Percentiles rank a stretch among this genome's conserved stretches.
Evolutionary conservation across 2,113 vertebrate genomes (phyloP).

Genomic region (Hypomesus transpacificus): DNA sequence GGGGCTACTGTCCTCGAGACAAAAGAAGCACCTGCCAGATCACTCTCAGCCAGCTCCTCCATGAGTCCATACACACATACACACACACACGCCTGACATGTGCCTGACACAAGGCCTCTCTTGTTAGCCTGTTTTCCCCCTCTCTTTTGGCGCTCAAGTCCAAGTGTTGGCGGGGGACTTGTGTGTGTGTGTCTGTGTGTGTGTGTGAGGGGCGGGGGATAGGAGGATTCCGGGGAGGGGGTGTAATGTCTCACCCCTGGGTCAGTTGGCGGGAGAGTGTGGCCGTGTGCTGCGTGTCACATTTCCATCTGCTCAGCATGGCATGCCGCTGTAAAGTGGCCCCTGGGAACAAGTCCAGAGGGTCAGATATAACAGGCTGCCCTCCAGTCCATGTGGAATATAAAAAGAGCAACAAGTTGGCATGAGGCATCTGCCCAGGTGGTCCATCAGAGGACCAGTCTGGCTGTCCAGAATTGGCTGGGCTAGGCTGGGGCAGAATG

Average conservation of each 20-base stretch:
- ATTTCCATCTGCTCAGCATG: constrained; percentile 82
- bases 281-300: constrained; percentile 61
- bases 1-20: constrained; percentile 70
- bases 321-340: constrained; percentile 67
- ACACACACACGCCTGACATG: constrained; percentile 66
- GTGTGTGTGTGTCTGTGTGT: not conserved
- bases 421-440: no score
- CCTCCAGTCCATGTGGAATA: no score
- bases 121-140: constrained; percentile 67
- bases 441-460: no score
- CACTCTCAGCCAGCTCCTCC: constrained; percentile 57
- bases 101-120: constrained; percentile 82
- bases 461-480: no score
- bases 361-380: constrained; percentile 11
- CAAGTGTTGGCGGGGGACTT: not conserved
- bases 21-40: constrained; percentile 86
- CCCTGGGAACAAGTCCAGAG: constrained; percentile 66
- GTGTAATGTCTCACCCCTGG: constrained; percentile 72
- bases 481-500: no score
- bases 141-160: constrained; percentile 23
- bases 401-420: no score
- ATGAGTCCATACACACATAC: constrained; percentile 48
- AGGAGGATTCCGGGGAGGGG: constrained; percentile 47
- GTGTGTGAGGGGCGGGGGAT: constrained; percentile 12
- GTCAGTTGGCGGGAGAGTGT: constrained; percentile 74